Evolutionary conservation across 2,797 vertebrate species (phyloP).

Genomic region (Semotilus atromaculatus): DNA sequence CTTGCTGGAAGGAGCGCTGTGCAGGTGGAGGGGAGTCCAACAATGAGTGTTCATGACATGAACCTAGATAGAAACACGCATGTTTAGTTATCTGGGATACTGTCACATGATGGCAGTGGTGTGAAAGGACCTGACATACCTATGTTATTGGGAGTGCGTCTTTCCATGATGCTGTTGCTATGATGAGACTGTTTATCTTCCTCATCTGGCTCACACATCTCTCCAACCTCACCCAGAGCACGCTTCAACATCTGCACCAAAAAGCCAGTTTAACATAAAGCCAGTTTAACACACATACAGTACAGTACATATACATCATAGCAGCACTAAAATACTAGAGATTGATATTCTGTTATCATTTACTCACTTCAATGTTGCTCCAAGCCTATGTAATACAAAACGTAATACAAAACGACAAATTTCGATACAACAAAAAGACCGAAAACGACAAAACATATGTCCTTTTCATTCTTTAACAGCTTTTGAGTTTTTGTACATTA

Average conservation of each 20-base stretch:
- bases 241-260: slow-evolving; percentile 86
- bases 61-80: slow-evolving; percentile 63
- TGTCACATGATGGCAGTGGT: neutral
- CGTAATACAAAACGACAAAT: neutral
- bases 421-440: neutral
- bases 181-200: slow-evolving; percentile 86
- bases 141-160: slow-evolving; percentile 33
- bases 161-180: slow-evolving; percentile 85
- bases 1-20: slow-evolving; percentile 53
- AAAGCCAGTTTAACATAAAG: neutral
- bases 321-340: neutral
- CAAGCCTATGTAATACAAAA: neutral
- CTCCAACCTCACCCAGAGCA: slow-evolving; percentile 77
- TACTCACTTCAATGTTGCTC: neutral
- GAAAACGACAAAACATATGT: neutral
- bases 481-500: neutral
- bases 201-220: slow-evolving; percentile 70
- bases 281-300: neutral
- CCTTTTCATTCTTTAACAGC: neutral
- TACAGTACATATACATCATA: neutral
- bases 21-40: slow-evolving; percentile 78
- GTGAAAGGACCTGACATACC: slow-evolving; percentile 68
- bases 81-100: neutral
- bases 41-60: slow-evolving; percentile 72
- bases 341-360: neutral